Evolutionary conservation across 2,888 invertebrate species (phyloP).

Genomic region (Silvanus unidentatus): DNA sequence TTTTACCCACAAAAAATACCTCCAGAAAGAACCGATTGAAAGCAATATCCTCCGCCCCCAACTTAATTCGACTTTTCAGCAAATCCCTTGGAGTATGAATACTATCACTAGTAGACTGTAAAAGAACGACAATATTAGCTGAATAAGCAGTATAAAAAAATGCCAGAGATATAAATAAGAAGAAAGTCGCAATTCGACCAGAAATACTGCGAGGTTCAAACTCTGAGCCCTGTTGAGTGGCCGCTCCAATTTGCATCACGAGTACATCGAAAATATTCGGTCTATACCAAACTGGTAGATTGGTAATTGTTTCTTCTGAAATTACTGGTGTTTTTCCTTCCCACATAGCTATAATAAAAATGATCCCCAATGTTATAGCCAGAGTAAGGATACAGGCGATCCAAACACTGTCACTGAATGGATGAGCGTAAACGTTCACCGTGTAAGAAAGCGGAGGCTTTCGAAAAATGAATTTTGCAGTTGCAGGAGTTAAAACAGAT

Average conservation of each 20-base stretch:
- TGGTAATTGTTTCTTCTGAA: slow-evolving; percentile 5
- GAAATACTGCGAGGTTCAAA: slow-evolving; percentile 41
- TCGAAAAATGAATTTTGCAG: slow-evolving; percentile 55
- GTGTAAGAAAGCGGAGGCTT: slow-evolving; percentile 59
- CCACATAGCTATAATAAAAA: slow-evolving; percentile 21
- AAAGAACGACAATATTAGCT: slow-evolving; percentile 59
- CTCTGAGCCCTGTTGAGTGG: slow-evolving; percentile 46
- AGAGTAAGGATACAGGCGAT: slow-evolving; percentile 50
- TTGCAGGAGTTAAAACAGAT: slow-evolving; percentile 50
- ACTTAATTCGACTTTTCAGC: slow-evolving; percentile 51
- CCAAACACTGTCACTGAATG: slow-evolving; percentile 59
- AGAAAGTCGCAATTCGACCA: slow-evolving; percentile 41
- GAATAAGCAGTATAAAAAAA: slow-evolving; percentile 59
- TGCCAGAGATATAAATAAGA: slow-evolving; percentile 42
- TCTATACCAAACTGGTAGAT: not conserved
- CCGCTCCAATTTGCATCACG: slow-evolving; percentile 43
- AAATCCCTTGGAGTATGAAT: slow-evolving; percentile 52
- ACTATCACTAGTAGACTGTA: slow-evolving; percentile 56
- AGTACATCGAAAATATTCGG: slow-evolving; percentile 21
- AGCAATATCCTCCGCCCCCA: slow-evolving; percentile 58
- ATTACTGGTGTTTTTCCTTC: slow-evolving; percentile 20
- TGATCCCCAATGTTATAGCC: slow-evolving; percentile 15
- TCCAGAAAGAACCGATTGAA: slow-evolving; percentile 55
- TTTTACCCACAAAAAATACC: too few species aligned
- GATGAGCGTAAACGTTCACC: slow-evolving; percentile 58